Percentiles rank a stretch among this genome's conserved stretches.
These are phyloP conservation scores for Psilanteris sp. DNA, from an alignment of 1,140 invertebrate species.

Conservation along the genomic window DNA sequence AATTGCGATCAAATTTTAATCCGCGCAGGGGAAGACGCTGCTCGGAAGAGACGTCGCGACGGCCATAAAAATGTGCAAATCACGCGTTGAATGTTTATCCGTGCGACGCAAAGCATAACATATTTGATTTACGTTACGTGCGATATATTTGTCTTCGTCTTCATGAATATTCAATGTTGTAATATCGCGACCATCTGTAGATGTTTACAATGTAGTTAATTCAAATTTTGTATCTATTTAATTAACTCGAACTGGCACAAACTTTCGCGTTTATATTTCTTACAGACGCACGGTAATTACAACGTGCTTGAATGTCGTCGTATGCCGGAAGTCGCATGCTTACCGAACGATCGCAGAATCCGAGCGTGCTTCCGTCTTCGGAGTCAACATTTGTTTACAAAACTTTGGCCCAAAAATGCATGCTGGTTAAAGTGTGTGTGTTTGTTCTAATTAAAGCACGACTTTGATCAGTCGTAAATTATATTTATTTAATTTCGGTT, in stretches of 20 bases:
- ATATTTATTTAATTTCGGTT: no score
- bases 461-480: slow-evolving; percentile 3
- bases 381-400: slow-evolving; percentile 46
- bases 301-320: slow-evolving; percentile 60
- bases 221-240: slow-evolving; percentile 56
- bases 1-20: no score
- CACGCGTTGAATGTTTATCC: no score
- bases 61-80: no score
- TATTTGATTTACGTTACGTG: no score
- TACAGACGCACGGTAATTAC: slow-evolving; percentile 67
- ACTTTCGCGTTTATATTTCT: slow-evolving; percentile 61
- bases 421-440: slow-evolving; percentile 12
- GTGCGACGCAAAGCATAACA: no score
- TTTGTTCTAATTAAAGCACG: slow-evolving; percentile 41
- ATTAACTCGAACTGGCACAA: slow-evolving; percentile 58
- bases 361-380: slow-evolving; percentile 56
- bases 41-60: no score
- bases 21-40: no score
- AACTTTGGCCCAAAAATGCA: slow-evolving; percentile 35
- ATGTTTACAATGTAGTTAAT: slow-evolving; percentile 47
- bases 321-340: slow-evolving; percentile 66
- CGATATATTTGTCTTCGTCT: no score
- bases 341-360: slow-evolving; percentile 64
- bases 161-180: slow-evolving; percentile 26
- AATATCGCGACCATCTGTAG: slow-evolving; percentile 19